Evolutionary conservation across 2,888 invertebrate species (phyloP).

Genomic region (Rhamnusium bicolor): DNA sequence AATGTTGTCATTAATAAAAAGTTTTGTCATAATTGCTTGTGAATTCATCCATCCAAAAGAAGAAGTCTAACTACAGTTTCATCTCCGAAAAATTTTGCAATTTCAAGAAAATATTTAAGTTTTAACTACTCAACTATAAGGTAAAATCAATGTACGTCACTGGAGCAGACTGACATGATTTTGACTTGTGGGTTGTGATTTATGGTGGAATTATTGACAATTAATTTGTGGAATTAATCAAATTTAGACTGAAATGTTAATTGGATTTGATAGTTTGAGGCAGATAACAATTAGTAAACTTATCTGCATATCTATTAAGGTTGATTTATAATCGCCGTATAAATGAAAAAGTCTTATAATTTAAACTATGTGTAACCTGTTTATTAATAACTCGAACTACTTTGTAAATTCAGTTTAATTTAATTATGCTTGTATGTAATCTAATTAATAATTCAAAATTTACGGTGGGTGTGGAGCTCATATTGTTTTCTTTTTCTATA

Average conservation of each 20-base stretch:
- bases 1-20: too few relatives aligned
- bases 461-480: neutral
- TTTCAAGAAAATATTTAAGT: too few relatives aligned
- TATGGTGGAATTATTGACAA: constrained; percentile 40
- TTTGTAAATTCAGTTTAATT: neutral
- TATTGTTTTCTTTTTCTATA: too few relatives aligned
- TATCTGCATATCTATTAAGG: constrained; percentile 22
- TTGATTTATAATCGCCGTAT: neutral
- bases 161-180: neutral
- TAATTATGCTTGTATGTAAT: neutral
- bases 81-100: too few relatives aligned
- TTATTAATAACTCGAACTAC: neutral
- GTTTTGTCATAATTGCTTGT: too few relatives aligned
- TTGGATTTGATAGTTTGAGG: constrained; percentile 45
- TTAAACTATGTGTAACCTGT: neutral
- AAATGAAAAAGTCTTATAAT: neutral
- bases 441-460: neutral
- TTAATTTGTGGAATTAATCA: constrained; percentile 44
- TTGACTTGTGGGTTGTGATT: constrained; percentile 14
- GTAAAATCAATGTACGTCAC: neutral
- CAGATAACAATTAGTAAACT: constrained; percentile 45
- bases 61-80: too few relatives aligned
- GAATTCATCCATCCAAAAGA: too few relatives aligned
- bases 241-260: constrained; percentile 41
- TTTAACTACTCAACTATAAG: too few relatives aligned